phyloP scores from a whole-genome alignment of 2,888 invertebrate genomes.

The Campopleginae sp. region DNA sequence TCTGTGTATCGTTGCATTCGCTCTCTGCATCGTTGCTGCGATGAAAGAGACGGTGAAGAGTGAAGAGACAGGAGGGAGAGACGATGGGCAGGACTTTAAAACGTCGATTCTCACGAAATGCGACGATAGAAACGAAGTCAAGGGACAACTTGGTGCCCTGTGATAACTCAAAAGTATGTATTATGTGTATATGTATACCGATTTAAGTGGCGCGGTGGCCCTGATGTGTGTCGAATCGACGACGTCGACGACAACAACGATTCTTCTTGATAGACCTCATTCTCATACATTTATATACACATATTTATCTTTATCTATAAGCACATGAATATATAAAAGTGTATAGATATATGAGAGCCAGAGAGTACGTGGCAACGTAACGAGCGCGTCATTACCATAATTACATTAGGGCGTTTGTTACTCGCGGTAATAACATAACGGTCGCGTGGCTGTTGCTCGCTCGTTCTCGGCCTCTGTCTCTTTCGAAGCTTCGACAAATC shows the following conservation, averaged over 20 bases:
- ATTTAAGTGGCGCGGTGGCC: slow-evolving; percentile 25
- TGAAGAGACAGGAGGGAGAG: slow-evolving; percentile 22
- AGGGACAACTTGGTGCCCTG: slow-evolving; percentile 47
- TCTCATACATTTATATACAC: slow-evolving; percentile 22
- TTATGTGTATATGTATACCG: slow-evolving; percentile 11
- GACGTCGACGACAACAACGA: slow-evolving; percentile 50
- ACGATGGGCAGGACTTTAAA: slow-evolving; percentile 76
- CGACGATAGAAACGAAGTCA: slow-evolving; percentile 64
- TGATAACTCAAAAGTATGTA: slow-evolving; percentile 17
- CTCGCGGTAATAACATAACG: slow-evolving; percentile 69
- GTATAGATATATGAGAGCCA: slow-evolving; percentile 18
- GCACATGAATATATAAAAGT: slow-evolving; percentile 8
- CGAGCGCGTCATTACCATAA: slow-evolving; percentile 72
- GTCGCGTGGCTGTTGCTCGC: slow-evolving; percentile 71
- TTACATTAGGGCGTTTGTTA: slow-evolving; percentile 72
- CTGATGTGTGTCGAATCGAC: slow-evolving; percentile 60
- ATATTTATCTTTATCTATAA: slow-evolving; percentile 22
- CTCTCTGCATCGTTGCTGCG: slow-evolving; percentile 25
- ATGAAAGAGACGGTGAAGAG: slow-evolving; percentile 27
- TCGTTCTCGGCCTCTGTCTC: slow-evolving; percentile 39
- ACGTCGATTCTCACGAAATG: slow-evolving; percentile 73
- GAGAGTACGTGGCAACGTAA: slow-evolving; percentile 62
- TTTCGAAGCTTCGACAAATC: slow-evolving; percentile 5
- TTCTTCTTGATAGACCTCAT: slow-evolving; percentile 59
- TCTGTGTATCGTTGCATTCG: slow-evolving; percentile 46